Evolutionary conservation across 2,888 invertebrate genomes (phyloP).

Genomic region (Lasiommata megera): DNA sequence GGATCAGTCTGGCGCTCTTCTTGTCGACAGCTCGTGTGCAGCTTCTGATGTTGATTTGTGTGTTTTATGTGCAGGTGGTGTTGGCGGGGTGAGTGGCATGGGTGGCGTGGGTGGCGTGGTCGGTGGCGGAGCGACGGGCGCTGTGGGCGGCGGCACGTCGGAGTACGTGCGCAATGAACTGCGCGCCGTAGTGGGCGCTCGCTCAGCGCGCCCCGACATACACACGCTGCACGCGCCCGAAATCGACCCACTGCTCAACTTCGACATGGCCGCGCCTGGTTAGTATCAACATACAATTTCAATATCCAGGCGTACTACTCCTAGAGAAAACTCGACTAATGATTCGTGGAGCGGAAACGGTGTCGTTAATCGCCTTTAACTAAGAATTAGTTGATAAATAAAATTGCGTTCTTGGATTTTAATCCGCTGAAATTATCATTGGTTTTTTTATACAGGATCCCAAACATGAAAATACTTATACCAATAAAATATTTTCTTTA

Average conservation of each 20-base stretch:
- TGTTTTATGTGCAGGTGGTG: slow-evolving; percentile 36
- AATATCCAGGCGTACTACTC: neutral
- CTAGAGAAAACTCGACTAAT: neutral
- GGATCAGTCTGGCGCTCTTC: slow-evolving; percentile 30
- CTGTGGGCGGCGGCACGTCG: slow-evolving; percentile 83
- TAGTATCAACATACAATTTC: slow-evolving; percentile 31
- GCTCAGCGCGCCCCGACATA: slow-evolving; percentile 82
- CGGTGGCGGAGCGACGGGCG: slow-evolving; percentile 62
- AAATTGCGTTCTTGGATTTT: neutral
- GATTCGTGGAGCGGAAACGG: neutral
- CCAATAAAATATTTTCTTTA: neutral
- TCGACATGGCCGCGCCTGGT: slow-evolving; percentile 86
- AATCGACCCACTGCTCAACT: slow-evolving; percentile 86
- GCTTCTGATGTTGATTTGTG: neutral
- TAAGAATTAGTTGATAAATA: neutral
- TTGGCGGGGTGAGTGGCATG: slow-evolving; percentile 43
- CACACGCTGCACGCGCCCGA: slow-evolving; percentile 82
- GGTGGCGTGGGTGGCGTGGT: slow-evolving; percentile 33
- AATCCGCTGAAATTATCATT: neutral
- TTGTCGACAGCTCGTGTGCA: neutral
- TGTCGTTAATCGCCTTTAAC: neutral
- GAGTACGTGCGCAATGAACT: slow-evolving; percentile 96
- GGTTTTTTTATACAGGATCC: neutral
- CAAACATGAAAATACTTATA: neutral
- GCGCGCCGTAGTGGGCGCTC: slow-evolving; percentile 92